Evolutionary conservation across 2,888 invertebrate genomes (phyloP).

Genomic region (Dasypogon diadema): DNA sequence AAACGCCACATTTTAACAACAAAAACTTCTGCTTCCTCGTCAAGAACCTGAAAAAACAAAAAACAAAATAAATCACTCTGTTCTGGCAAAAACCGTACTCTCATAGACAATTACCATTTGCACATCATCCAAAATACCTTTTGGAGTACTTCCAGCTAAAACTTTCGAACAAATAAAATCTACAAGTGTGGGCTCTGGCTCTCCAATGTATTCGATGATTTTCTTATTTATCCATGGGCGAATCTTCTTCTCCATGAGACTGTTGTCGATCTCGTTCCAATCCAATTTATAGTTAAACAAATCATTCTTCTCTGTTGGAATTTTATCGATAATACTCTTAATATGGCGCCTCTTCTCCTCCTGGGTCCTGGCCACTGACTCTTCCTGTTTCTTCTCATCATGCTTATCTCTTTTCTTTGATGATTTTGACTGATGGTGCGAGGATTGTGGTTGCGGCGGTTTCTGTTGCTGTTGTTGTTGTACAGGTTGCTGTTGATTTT

Average conservation of each 20-base stretch:
- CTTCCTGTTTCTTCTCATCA: conserved; percentile 67
- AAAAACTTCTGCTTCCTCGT: conserved; percentile 99
- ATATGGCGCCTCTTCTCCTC: conserved; percentile 98
- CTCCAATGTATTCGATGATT: conserved; percentile 99
- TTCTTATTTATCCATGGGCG: conserved; percentile 99
- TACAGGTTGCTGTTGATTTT: conserved; percentile 58
- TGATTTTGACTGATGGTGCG: conserved; percentile 52
- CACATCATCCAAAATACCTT: conserved; percentile 96
- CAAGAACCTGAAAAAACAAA: conserved; percentile 85
- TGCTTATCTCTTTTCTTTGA: conserved; percentile 39
- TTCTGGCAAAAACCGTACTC: background rate
- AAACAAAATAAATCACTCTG: conserved; percentile 42
- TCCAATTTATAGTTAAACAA: conserved; percentile 95
- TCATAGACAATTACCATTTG: conserved; percentile 84
- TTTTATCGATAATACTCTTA: conserved; percentile 97
- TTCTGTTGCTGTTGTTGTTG: conserved; percentile 27
- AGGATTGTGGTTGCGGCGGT: conserved; percentile 36
- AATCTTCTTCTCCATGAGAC: conserved; percentile 94
- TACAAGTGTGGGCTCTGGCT: conserved; percentile 97
- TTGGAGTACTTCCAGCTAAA: conserved; percentile 91
- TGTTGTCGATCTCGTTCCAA: conserved; percentile 84
- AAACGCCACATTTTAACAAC: conserved; percentile 99
- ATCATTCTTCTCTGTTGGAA: conserved; percentile 97
- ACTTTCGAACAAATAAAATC: conserved; percentile 99
- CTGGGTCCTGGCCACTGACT: conserved; percentile 77